Conservation (phyloP, 1,140 invertebrate genomes). For the Acromyrmex echinatior region DNA sequence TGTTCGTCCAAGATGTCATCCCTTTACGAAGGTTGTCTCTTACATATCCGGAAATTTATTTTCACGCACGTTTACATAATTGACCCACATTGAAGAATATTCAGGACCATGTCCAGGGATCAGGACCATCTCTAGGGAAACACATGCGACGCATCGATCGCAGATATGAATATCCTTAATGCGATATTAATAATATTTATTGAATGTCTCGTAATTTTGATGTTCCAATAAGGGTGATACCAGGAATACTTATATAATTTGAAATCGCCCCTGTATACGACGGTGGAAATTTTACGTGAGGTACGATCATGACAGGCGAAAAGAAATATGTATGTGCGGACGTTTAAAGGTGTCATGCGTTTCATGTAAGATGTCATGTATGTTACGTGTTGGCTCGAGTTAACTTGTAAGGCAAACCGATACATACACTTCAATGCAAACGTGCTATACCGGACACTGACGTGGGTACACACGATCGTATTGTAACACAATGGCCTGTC, state of each 20-base stretch:
- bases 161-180: conserved; percentile 29
- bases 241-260: conserved; percentile 5
- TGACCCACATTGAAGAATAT: conserved; percentile 15
- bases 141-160: conserved; percentile 6
- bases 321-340: conserved; percentile 11
- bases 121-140: neutral
- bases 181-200: conserved; percentile 38
- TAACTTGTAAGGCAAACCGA: conserved; percentile 45
- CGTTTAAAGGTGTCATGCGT: conserved; percentile 42
- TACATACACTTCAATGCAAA: conserved; percentile 52
- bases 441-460: conserved; percentile 36
- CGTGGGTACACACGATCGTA: conserved; percentile 25
- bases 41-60: conserved; percentile 36
- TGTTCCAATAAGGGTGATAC: too few species aligned
- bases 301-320: conserved; percentile 1
- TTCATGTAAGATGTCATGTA: conserved; percentile 47
- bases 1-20: neutral
- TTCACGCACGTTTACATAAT: conserved; percentile 31
- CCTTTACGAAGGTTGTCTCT: neutral
- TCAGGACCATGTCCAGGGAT: neutral
- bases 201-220: conserved; percentile 40
- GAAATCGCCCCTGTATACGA: neutral
- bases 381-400: conserved; percentile 24
- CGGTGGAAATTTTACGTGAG: conserved; percentile 10
- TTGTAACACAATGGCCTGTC: conserved; percentile 52